Evolutionary conservation across 2,113 vertebrate species (phyloP).

Genomic region (Menura novaehollandiae): DNA sequence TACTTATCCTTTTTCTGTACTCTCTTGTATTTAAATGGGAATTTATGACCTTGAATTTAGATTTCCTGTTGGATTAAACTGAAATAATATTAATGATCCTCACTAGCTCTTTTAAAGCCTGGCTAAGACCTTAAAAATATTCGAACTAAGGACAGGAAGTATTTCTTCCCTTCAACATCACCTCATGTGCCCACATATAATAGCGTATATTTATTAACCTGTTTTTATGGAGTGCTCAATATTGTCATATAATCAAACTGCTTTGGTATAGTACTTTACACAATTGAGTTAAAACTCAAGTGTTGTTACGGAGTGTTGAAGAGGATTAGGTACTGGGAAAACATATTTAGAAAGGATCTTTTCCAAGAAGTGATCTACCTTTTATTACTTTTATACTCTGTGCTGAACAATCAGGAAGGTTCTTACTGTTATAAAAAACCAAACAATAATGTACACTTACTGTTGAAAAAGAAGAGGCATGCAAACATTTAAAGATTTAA

Average conservation of each 20-base stretch:
- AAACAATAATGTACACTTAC: background rate
- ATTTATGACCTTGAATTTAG: background rate
- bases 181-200: background rate
- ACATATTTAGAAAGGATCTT: background rate
- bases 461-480: background rate
- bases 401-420: background rate
- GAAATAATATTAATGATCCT: background rate
- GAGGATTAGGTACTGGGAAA: background rate
- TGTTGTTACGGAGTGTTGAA: background rate
- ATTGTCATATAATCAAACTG: background rate
- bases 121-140: background rate
- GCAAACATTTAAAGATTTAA: background rate
- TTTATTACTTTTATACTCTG: background rate
- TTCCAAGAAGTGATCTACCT: background rate
- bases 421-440: background rate
- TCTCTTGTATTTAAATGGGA: background rate
- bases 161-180: background rate
- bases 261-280: background rate
- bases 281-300: background rate
- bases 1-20: background rate
- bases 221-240: background rate
- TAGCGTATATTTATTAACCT: background rate
- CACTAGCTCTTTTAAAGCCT: background rate
- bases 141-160: background rate
- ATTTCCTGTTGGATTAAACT: background rate